phyloP scores from a whole-genome alignment of 2,113 vertebrate genomes.

The Spea multiplicata region DNA sequence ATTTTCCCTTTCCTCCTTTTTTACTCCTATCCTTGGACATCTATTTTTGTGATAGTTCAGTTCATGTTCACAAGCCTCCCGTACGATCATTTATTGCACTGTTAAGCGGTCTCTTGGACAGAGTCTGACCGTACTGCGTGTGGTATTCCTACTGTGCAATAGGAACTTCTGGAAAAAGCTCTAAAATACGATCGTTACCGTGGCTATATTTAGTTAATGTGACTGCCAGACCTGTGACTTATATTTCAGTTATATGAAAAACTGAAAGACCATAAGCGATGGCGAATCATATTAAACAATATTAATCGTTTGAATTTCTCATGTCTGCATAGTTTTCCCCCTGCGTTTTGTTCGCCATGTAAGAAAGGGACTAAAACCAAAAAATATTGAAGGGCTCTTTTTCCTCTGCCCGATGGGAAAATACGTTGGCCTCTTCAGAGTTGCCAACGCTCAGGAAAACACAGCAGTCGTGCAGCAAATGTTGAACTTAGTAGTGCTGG shows the following conservation, averaged over 20 bases:
- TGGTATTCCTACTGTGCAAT: neutral
- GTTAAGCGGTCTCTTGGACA: neutral
- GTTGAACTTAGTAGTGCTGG: too few species aligned
- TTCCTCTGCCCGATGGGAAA: too few species aligned
- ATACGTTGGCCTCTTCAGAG: too few species aligned
- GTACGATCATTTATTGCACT: neutral
- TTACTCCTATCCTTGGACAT: neutral
- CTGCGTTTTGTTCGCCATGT: too few species aligned
- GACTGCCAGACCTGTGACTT: conserved; percentile 4
- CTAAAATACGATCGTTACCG: conserved; percentile 19
- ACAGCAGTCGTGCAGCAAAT: too few species aligned
- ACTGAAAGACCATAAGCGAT: too few species aligned
- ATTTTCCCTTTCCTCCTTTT: neutral
- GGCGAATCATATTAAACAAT: too few species aligned
- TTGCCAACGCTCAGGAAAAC: too few species aligned
- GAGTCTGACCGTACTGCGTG: neutral
- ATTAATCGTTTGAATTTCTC: too few species aligned
- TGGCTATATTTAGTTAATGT: conserved; percentile 3
- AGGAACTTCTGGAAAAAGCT: neutral
- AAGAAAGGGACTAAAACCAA: too few species aligned
- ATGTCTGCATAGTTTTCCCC: too few species aligned
- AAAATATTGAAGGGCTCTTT: too few species aligned
- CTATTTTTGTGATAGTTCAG: neutral
- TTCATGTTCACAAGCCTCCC: neutral
- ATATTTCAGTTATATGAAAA: neutral